These are phyloP conservation scores for Ancistrus triradiatus DNA, from an alignment of 2,113 vertebrate genomes.

Conservation along the genomic window DNA sequence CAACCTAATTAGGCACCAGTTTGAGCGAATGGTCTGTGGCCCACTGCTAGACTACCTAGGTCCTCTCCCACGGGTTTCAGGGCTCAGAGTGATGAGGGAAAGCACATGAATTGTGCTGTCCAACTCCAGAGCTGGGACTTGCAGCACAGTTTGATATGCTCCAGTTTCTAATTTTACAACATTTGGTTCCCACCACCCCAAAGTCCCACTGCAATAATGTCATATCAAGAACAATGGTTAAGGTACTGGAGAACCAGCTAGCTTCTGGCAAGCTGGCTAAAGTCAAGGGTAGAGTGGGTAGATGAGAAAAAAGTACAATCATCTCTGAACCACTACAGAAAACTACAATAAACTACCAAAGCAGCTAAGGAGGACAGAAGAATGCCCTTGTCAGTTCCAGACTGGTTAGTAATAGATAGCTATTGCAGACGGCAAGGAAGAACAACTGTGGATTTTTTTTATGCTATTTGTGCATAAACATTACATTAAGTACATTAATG, in stretches of 20 bases:
- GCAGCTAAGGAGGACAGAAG: too few species aligned
- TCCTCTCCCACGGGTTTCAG: constrained; percentile 67
- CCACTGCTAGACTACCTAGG: constrained; percentile 59
- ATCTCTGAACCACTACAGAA: too few species aligned
- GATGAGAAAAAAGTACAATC: too few species aligned
- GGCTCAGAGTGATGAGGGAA: constrained; percentile 70
- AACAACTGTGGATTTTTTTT: too few species aligned
- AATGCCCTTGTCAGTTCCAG: too few species aligned
- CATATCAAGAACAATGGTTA: constrained; percentile 75
- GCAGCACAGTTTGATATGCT: constrained; percentile 74
- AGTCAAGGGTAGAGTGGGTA: constrained; percentile 53
- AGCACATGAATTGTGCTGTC: constrained; percentile 59
- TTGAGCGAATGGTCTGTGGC: constrained; percentile 59
- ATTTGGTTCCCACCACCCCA: constrained; percentile 60
- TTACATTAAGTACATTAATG: too few species aligned
- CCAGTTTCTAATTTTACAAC: constrained; percentile 78
- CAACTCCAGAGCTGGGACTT: constrained; percentile 70
- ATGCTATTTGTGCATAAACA: too few species aligned
- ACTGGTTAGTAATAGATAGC: too few species aligned
- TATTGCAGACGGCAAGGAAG: too few species aligned
- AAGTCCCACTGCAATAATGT: constrained; percentile 71
- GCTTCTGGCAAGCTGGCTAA: constrained; percentile 63
- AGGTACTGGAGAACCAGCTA: constrained; percentile 55
- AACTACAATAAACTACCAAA: too few species aligned
- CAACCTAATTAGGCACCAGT: constrained; percentile 76